Evolutionary conservation across 2,888 invertebrate genomes (phyloP), one percentile per base, ranked within the genome.

Genomic region (Sepioteuthis lessoniana): DNA sequence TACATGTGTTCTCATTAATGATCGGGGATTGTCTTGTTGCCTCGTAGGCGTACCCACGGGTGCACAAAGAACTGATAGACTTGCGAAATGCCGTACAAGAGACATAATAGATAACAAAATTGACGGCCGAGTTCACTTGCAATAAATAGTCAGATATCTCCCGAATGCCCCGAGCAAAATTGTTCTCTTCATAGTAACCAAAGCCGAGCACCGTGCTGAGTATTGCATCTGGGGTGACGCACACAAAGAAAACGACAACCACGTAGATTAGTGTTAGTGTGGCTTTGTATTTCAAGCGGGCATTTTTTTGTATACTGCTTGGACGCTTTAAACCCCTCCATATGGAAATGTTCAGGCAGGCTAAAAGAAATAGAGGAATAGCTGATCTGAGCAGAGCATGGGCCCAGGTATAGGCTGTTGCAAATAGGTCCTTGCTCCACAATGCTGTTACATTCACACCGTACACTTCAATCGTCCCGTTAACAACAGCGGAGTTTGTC

Each of bases 201-300:
- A 95, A 94, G 76, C 95, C 95, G 93, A 96, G 95, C 94, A 96
- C 94, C 28, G 95, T 95, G 10, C 96, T 96, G 95, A 96, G 94
- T 94, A 96, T 94, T 91, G 96, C 96, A 93, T 96, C 96, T 0
- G 96, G 96, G 37, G 95, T 95, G 93, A 96, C 95, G 94, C 96
- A 96, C 47, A 96, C 92, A 35, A 96, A 94, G 95, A 96, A 96
- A 90, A 95, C 94, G n/a, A 96, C 76, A n/a, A 96, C 95, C 38
- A 96, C 95, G 47, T 95, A 94, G 93, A 96, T 94, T n/a, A 96
- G 95, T 95, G 96, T 96, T 25, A 96, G 90, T 7, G 96, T 96
- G 31, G 96, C 95, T 47, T 95, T 95, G 93, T 96, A 95, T 91
- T 95, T 94, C n/a, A 95, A 95, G 25, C 95, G 94, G 93, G 95